Evolutionary conservation across 2,888 invertebrate species (phyloP).

Genomic region (Dermolepida albohirtum): DNA sequence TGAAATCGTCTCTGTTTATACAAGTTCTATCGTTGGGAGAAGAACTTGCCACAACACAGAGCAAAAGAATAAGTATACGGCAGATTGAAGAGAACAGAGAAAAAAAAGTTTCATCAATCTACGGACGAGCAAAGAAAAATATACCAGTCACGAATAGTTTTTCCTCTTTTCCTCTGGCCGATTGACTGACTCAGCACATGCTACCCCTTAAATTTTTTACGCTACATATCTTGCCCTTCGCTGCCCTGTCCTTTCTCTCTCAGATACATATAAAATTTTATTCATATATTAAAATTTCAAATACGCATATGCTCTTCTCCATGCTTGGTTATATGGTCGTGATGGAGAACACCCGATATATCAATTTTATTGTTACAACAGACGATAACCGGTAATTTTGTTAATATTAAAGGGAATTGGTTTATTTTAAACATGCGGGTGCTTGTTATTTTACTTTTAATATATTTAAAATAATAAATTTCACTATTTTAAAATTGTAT

Average conservation of each 20-base stretch:
- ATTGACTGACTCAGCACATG: slow-evolving; percentile 63
- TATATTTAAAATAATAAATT: too few relatives aligned
- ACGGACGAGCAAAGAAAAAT: slow-evolving; percentile 55
- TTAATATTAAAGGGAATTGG: too few relatives aligned
- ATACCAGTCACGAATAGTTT: slow-evolving; percentile 63
- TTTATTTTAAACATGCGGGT: too few relatives aligned
- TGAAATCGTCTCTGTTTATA: slow-evolving; percentile 40
- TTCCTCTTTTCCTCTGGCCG: slow-evolving; percentile 57
- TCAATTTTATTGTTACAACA: slow-evolving; percentile 21
- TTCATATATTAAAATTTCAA: slow-evolving; percentile 44
- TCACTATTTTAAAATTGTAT: too few relatives aligned
- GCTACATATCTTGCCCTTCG: slow-evolving; percentile 60
- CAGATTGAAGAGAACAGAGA: slow-evolving; percentile 5
- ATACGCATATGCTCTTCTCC: slow-evolving; percentile 37
- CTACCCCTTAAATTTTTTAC: slow-evolving; percentile 61
- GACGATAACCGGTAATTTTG: too few relatives aligned
- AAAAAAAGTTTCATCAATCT: slow-evolving; percentile 52
- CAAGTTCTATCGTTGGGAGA: slow-evolving; percentile 32
- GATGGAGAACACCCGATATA: slow-evolving; percentile 6
- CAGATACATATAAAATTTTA: slow-evolving; percentile 47
- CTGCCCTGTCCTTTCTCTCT: slow-evolving; percentile 43
- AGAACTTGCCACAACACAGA: slow-evolving; percentile 17
- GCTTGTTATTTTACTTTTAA: too few relatives aligned
- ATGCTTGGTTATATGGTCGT: background rate
- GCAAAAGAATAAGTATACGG: slow-evolving; percentile 5